Base-by-base conservation (phyloP, 2,113 vertebrate species). In the Corynorhinus townsendii region DNA sequence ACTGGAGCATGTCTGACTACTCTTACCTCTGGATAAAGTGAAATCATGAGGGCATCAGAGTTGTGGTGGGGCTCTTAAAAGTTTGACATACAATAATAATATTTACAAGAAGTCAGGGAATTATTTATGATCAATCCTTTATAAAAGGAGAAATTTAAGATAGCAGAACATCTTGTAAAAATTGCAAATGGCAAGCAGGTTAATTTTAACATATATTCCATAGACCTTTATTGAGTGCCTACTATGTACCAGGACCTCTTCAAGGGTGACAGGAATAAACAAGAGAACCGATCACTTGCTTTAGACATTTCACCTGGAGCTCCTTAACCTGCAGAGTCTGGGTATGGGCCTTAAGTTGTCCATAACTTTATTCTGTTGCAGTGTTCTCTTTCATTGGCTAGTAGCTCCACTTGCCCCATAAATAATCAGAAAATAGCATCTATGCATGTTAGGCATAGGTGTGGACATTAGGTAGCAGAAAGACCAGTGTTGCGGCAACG, bases 21-120 rank as follows among this genome's bases (percentile, higher is more conserved):
- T 83, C 26, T n/a, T 43, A 12, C 47, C 22, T 69, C 66, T 62
- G 64, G 4, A 4, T 52, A 26, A 45, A 66, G 47, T 62, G 73
- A 83, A 75, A 40, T 52, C 76, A 26, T 7, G 26, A 88, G 30
- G 66, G 30, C n/a, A 6, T 83, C 69, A 7, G 24, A 45, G 43
- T 35, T 4, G 1, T 20, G 40, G 24, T 2, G 19, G 87, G n/a
- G 24, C 69, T 86, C 30, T 92, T 72, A 45, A 86, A 82, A 94
- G 72, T 11, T 19, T 59, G 33, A 15, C 33, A 9, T 28, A n/a
- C 4, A 38, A 11, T 73, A 56, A 28, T 26, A 77, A 19, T 24
- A 73, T 86, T 93, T 86, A 64, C 24, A 88, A 68, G 90, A 68
- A 79, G 88, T 19, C 49, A 91, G 56, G 90, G 92, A 86, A 85